Base-by-base conservation (phyloP, 2,888 invertebrate species). In the Amiota communis region DNA sequence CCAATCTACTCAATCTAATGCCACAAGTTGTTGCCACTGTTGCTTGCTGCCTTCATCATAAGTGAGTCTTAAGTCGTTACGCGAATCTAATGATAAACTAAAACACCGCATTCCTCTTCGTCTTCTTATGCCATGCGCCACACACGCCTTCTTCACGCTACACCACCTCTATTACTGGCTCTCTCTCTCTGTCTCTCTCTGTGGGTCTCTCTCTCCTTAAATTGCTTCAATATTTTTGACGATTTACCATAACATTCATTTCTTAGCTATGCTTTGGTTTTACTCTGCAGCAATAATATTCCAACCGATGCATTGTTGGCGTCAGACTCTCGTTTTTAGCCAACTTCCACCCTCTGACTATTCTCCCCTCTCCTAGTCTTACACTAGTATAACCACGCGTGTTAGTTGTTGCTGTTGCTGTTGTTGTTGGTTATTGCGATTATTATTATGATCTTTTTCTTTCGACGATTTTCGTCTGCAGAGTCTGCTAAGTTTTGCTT, bases 301-400 rank as follows among this genome's bases (percentile, higher is more conserved):
- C 10, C 13, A 13, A 8, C 36, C 51, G 23, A 53, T 53, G 49
- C 53, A 15, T 51, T 68, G 49, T 53, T 68, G 49, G 49, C 53
- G 13, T n/a, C 23, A 63, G 78, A 61, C 59, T 15, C 59, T 51
- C 13, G 59, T 20, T 20, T n/a, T 59, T 20, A 51, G 53, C 53
- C 53, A n/a, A 51, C 53, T 51, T 36, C 36, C n/a, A n/a, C n/a
- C 36, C 56, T 56, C 59, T 12, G 47, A 17, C 46, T 48, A 12
- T 11, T 61, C 77, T 70, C 69, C 71, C 63, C 70, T 59, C 61
- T 49, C 61, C 75, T 59, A 73, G 36, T 36, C 75, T 73, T 76
- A 77, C 83, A 83, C 81, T 84, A n/a, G n/a, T n/a, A 83, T 80
- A 84, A 82, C 83, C 78, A 78, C 78, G 78, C 78, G 59, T 20